Conservation (phyloP, 2,113 vertebrate species). For the Zeus faber region DNA sequence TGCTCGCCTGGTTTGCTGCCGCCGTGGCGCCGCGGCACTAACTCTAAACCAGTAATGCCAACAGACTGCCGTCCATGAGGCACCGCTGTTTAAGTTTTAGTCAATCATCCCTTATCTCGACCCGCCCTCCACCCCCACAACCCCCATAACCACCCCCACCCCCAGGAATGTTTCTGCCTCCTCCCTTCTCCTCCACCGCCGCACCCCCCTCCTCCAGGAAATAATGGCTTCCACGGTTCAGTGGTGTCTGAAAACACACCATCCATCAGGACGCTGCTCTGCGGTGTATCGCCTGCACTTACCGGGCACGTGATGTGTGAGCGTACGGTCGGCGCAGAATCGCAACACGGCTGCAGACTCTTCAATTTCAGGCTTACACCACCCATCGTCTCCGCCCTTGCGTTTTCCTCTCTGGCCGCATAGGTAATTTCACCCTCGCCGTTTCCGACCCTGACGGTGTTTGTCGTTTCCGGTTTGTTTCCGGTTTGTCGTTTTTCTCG, state of each 20-base stretch:
- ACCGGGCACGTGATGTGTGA: constrained; percentile 38
- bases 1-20: no score
- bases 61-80: constrained; percentile 44
- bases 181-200: background rate
- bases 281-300: constrained; percentile 44
- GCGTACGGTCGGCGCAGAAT: no score
- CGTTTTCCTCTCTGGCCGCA: no score
- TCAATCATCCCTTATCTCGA: constrained; percentile 61
- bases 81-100: constrained; percentile 62
- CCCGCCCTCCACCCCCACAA: constrained; percentile 24
- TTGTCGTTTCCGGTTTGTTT: no score
- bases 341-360: no score
- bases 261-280: constrained; percentile 63
- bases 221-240: constrained; percentile 74
- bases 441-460: constrained; percentile 4
- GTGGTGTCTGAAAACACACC: constrained; percentile 68
- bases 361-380: no score
- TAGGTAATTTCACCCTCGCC: background rate
- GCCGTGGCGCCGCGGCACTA: no score
- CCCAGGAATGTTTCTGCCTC: no score
- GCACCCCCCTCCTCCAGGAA: constrained; percentile 48
- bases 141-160: background rate
- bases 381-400: background rate
- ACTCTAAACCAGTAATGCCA: constrained; percentile 46
- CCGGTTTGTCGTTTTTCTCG: no score